phyloP scores from a whole-genome alignment of 2,888 invertebrate genomes.

The Agrypnus murinus region DNA sequence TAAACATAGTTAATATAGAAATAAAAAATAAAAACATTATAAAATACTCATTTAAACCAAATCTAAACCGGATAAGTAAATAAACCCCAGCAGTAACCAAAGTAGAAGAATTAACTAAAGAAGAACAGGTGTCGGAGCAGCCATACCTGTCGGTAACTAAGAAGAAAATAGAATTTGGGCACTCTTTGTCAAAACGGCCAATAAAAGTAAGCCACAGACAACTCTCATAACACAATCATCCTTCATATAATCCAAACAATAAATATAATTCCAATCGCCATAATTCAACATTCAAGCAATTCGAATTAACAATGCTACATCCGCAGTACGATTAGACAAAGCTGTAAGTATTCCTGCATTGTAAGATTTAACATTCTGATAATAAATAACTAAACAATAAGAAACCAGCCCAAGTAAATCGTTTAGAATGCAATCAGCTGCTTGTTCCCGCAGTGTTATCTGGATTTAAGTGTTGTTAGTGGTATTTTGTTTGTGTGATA shows the following conservation, averaged over 20 bases:
- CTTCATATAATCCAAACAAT: too few relatives aligned
- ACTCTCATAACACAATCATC: conserved; percentile 70
- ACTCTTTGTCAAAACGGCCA: conserved; percentile 85
- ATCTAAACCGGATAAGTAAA: too few relatives aligned
- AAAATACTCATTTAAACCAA: conserved; percentile 70
- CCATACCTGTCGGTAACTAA: conserved; percentile 84
- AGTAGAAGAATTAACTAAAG: conserved; percentile 85
- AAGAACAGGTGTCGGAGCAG: conserved; percentile 83
- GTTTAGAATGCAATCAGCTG: too few relatives aligned
- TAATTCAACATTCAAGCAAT: conserved; percentile 64
- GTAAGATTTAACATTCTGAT: conserved; percentile 77
- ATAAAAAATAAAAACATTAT: conserved; percentile 73
- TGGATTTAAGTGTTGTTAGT: too few relatives aligned
- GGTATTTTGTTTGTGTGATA: too few relatives aligned
- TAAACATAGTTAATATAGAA: too few relatives aligned
- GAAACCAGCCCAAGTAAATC: too few relatives aligned
- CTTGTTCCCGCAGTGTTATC: too few relatives aligned
- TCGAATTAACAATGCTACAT: conserved; percentile 78
- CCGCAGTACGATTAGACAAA: conserved; percentile 83
- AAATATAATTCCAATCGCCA: too few relatives aligned
- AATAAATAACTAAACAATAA: too few relatives aligned
- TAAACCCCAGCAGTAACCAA: too few relatives aligned
- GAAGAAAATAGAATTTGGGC: too few relatives aligned
- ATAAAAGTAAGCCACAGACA: conserved; percentile 69
- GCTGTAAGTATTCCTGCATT: conserved; percentile 83